Percentiles rank a stretch among this genome's conserved stretches.
Evolutionary conservation across 2,888 invertebrate species (phyloP).

Genomic region (Perizoma affinitatum): DNA sequence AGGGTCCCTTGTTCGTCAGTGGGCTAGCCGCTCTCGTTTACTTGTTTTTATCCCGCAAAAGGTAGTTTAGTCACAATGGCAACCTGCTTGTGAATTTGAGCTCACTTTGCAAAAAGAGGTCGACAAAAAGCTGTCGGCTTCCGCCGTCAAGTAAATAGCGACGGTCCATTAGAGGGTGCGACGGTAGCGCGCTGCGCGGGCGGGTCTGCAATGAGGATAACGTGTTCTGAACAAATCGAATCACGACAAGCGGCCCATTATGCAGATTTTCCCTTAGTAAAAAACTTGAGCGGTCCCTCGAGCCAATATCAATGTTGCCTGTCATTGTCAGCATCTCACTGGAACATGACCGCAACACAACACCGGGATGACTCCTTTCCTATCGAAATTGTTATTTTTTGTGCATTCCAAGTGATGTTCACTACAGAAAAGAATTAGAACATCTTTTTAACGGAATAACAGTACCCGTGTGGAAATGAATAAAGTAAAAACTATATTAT

Average conservation of each 20-base stretch:
- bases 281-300: constrained; percentile 59
- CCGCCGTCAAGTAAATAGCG: constrained; percentile 60
- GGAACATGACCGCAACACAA: background rate
- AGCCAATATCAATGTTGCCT: constrained; percentile 37
- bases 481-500: no score
- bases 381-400: constrained; percentile 7
- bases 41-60: constrained; percentile 58
- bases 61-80: constrained; percentile 60
- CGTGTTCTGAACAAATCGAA: constrained; percentile 74
- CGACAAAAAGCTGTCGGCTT: constrained; percentile 62
- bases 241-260: constrained; percentile 72
- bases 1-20: constrained; percentile 57
- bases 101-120: constrained; percentile 56
- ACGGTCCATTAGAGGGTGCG: constrained; percentile 64
- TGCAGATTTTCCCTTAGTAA: constrained; percentile 79
- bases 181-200: constrained; percentile 42
- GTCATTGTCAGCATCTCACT: constrained; percentile 17
- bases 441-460: background rate
- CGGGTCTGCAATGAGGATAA: constrained; percentile 45
- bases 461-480: constrained; percentile 2
- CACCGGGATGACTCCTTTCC: background rate
- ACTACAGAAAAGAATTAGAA: background rate
- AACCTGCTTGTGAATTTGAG: constrained; percentile 48
- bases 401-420: background rate
- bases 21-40: constrained; percentile 51